Base-by-base conservation (phyloP, 2,888 invertebrate genomes). In the Ichneumoninae sp. region DNA sequence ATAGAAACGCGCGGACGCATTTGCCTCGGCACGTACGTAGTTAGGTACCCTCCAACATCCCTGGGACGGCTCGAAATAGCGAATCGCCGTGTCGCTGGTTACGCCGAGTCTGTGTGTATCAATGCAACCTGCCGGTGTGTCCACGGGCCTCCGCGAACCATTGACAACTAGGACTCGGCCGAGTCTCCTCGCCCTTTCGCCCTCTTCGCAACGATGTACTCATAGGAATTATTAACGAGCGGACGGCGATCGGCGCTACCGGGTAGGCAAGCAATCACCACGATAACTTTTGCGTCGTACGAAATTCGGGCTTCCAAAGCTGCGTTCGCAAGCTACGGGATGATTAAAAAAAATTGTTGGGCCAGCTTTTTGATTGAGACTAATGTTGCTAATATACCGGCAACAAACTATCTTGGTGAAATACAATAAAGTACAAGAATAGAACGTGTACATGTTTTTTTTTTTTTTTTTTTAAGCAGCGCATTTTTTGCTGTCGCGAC, bases 1-100 rank as follows among this genome's bases (percentile, higher is more conserved):
- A 79, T 79, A 72, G 79, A 26, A 72, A 71, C 71, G 54, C 44
- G n/a, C 71, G 30, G 66, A 83, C 75, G 52, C 83, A 69, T 76
- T 80, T 62, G 71, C 70, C 36, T 69, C 77, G 52, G 68, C 66
- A 71, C 62, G 79, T 75, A 52, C 52, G 52, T 47, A 62, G 33
- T 50, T 47, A 10, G 36, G 19, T 47, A 26, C 60, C 33, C 65
- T 47, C 62, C 16, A 68, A 66, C 22, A 57, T 3, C 26, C 36
- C 57, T 13, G 47, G 57, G 30, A 66, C 19, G 54, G 57, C 68
- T 75, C 75, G 62, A 72, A 76, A 80, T 69, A 80, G 77, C 80
- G 30, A 75, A 57, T 60, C 26, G 40, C 26, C n/a, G 60, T 70
- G 66, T 71, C 47, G 52, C 50, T 66, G 75, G 65, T 77, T 65